Evolutionary conservation across 2,888 invertebrate genomes (phyloP).

Genomic region (Ochropleura plecta): DNA sequence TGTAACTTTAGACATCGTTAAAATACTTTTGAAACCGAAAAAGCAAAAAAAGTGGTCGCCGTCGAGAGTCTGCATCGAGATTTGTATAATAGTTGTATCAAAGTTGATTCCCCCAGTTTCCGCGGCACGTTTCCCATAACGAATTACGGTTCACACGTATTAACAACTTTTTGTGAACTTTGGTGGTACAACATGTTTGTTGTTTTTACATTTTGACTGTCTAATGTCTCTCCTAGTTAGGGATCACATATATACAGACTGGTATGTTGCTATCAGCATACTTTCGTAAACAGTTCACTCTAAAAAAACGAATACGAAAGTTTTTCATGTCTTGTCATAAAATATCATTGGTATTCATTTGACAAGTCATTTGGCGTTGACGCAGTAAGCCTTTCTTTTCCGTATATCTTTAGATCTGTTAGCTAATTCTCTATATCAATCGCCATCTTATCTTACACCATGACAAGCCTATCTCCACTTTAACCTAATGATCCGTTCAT

Average conservation of each 20-base stretch:
- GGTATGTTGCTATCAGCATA: background rate
- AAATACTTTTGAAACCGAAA: slow-evolving; percentile 62
- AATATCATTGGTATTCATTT: background rate
- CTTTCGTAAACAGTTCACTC: background rate
- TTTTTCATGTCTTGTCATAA: no score
- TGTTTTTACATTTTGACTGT: slow-evolving; percentile 16
- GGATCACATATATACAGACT: background rate
- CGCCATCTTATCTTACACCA: slow-evolving; percentile 17
- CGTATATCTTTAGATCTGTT: background rate
- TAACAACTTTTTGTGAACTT: slow-evolving; percentile 53
- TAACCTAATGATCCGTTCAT: slow-evolving; percentile 29
- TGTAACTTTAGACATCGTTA: slow-evolving; percentile 61
- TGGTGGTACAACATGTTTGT: slow-evolving; percentile 28
- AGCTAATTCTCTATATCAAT: background rate
- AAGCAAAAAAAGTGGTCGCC: slow-evolving; percentile 49
- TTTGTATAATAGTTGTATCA: slow-evolving; percentile 59
- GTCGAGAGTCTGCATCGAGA: slow-evolving; percentile 42
- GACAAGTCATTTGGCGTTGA: background rate
- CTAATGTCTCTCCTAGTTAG: background rate
- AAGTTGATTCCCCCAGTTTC: slow-evolving; percentile 59
- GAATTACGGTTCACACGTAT: slow-evolving; percentile 63
- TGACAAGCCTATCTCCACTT: slow-evolving; percentile 16
- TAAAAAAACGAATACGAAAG: background rate
- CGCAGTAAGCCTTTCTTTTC: background rate
- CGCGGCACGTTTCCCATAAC: slow-evolving; percentile 62